Base-by-base conservation (phyloP, 2,113 vertebrate species). In the Brachyistius frenatus region DNA sequence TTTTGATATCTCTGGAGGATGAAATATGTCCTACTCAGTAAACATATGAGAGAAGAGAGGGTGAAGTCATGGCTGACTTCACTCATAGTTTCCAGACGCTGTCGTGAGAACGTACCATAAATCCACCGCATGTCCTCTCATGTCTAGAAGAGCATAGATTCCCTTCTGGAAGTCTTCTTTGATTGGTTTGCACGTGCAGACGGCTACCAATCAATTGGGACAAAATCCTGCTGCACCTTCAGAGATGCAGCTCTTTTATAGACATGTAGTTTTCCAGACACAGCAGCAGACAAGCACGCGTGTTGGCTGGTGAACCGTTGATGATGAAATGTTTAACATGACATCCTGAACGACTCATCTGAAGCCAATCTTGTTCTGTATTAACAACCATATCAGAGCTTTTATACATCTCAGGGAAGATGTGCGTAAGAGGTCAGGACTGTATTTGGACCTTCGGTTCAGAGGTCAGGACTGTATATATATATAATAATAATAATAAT, bases 141-240 rank as follows among this genome's bases (percentile, higher is more conserved):
- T 60, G 41, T 31, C 50, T 16, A 14, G 50, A 46, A 49, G 3
- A 55, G 14, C 57, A 72, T 39, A 7, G 56, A 62, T 63, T 39
- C 37, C n/a, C 66, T 16, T 56, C 50, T 73, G 69, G 58, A 73
- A 73, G 69, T 39, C 15, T 55, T 89, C 72, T 62, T 80, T 85
- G 66, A 56, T 32, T 47, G 64, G 23, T 63, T 66, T 72, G 39
- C 52, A 33, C 44, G 62, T 60, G 49, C 44, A 55, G 36, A 15
- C 41, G 23, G 23, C 23, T 23, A 41, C 56, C 16, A 76, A 53
- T 70, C 32, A 47, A 16, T 32, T 54, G 35, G 52, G 67, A 86
- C 30, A 30, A 30, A 44, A 39, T 66, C 53, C 14, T 76, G 41
- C 16, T 16, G 47, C 62, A 4, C 56, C 76, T 60, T 23, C 65